Percentiles rank a stretch among this genome's conserved stretches.
Conservation (phyloP, 2,113 vertebrate genomes). For the Petrocephalus zakoni region DNA sequence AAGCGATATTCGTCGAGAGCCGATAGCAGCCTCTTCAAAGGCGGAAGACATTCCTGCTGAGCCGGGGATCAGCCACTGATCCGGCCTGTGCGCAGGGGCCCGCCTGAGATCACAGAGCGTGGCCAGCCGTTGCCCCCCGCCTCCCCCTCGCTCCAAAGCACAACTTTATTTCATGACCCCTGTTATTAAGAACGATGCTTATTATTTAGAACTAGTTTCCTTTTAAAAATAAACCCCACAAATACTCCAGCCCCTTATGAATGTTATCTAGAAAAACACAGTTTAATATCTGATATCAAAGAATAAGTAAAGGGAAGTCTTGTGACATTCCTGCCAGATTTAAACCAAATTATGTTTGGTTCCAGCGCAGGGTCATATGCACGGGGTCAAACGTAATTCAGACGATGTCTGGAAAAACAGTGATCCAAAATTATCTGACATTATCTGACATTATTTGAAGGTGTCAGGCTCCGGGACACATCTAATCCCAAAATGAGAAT, state of each 20-base stretch:
- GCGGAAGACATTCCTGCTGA: conserved; percentile 57
- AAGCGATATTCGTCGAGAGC: conserved; percentile 54
- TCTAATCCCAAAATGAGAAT: neutral
- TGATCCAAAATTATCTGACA: neutral
- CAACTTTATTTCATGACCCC: neutral
- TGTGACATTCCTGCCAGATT: neutral
- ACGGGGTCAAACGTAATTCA: neutral
- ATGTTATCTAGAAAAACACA: neutral
- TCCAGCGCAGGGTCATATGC: neutral
- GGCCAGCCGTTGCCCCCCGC: neutral
- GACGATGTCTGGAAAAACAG: neutral
- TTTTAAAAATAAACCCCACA: neutral
- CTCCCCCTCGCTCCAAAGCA: neutral
- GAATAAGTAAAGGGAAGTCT: neutral
- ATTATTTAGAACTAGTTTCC: neutral
- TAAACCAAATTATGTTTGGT: neutral
- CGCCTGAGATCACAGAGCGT: neutral
- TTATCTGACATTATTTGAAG: neutral
- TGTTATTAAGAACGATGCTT: neutral
- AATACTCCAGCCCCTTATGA: neutral
- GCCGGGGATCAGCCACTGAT: conserved; percentile 49
- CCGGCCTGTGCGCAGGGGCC: conserved; percentile 21
- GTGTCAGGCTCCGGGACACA: neutral
- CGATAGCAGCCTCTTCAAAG: conserved; percentile 58
- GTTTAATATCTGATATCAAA: neutral